Evolutionary conservation across 1,140 invertebrate genomes (phyloP).

Genomic region (Oncopeltus fasciatus): DNA sequence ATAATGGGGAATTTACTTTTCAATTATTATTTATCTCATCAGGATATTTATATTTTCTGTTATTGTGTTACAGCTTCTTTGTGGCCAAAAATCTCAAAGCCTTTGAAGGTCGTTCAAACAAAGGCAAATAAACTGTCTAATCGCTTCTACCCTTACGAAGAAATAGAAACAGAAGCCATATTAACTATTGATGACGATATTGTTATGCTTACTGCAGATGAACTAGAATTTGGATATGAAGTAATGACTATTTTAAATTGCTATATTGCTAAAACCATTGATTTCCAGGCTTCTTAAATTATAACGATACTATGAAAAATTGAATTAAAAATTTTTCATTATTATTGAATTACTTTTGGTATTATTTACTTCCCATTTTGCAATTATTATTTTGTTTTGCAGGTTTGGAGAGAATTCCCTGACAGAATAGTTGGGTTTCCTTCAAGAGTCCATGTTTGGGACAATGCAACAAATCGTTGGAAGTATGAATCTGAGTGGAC

Average conservation of each 20-base stretch:
- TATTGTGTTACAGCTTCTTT: slow-evolving; percentile 44
- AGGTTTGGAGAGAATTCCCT: slow-evolving; percentile 87
- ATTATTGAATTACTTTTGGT: too few species aligned
- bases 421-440: slow-evolving; percentile 86
- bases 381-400: slow-evolving; percentile 23
- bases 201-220: slow-evolving; percentile 83
- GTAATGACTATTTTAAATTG: slow-evolving; percentile 29
- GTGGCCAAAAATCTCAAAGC: slow-evolving; percentile 79
- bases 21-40: neutral
- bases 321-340: too few species aligned
- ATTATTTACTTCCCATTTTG: too few species aligned
- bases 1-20: slow-evolving; percentile 5
- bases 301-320: too few species aligned
- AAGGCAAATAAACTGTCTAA: slow-evolving; percentile 87
- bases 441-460: slow-evolving; percentile 77
- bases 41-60: slow-evolving; percentile 5
- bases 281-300: too few species aligned
- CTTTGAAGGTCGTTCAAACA: slow-evolving; percentile 79
- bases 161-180: slow-evolving; percentile 86
- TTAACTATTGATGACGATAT: slow-evolving; percentile 88
- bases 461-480: slow-evolving; percentile 68
- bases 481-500: slow-evolving; percentile 91
- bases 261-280: too few species aligned
- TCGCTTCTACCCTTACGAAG: slow-evolving; percentile 80
- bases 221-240: slow-evolving; percentile 79